Percentiles rank a stretch among this genome's conserved stretches.
Evolutionary conservation across 2,888 invertebrate species (phyloP).

Genomic region (Gibbula magus): DNA sequence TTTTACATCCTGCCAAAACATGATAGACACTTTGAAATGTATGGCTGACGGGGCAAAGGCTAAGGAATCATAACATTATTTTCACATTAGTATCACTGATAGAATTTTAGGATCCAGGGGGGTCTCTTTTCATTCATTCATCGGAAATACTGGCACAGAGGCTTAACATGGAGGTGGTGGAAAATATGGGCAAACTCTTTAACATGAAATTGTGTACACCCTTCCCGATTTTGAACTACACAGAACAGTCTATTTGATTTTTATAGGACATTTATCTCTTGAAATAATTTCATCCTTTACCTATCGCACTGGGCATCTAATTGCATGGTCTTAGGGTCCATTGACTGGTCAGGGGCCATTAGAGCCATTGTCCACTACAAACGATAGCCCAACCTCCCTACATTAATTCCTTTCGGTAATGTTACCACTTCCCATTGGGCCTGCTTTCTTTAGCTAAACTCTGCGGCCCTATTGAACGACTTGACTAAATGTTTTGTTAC

Average conservation of each 20-base stretch:
- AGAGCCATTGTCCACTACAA: constrained; percentile 1
- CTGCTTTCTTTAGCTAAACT: constrained; percentile 10
- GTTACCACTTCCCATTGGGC: neutral
- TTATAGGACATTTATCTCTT: constrained; percentile 21
- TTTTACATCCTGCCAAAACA: neutral
- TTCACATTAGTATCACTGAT: constrained; percentile 31
- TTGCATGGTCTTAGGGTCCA: constrained; percentile 7
- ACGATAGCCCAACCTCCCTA: constrained; percentile 16
- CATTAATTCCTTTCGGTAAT: constrained; percentile 24
- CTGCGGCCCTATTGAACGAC: constrained; percentile 34
- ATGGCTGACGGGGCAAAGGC: constrained; percentile 27
- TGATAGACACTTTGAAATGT: constrained; percentile 24
- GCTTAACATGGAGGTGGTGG: neutral
- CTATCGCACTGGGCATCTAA: neutral
- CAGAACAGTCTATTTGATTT: constrained; percentile 7
- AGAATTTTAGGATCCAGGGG: constrained; percentile 1
- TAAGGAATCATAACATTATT: constrained; percentile 36
- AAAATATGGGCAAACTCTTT: neutral
- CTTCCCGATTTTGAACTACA: neutral
- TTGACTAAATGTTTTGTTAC: constrained; percentile 40
- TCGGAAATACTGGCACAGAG: constrained; percentile 6
- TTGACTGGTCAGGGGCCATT: constrained; percentile 27
- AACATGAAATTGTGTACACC: neutral
- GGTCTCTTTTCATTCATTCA: constrained; percentile 9
- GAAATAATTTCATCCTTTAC: constrained; percentile 23